Evolutionary conservation across 2,888 invertebrate genomes (phyloP).

Genomic region (Lycocerus yunnanus): DNA sequence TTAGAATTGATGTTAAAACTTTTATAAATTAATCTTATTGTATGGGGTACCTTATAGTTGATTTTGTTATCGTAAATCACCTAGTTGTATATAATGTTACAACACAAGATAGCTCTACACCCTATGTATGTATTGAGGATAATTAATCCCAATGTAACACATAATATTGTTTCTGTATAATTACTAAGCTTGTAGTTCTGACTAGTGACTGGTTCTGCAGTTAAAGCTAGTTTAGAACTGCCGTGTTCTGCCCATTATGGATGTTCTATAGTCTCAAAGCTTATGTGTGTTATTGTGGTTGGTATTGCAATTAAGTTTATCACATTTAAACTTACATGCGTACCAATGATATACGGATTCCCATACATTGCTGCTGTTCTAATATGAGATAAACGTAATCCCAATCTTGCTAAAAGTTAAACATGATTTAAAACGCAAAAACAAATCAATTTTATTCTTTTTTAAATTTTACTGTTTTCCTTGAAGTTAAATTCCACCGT

Average conservation of each 20-base stretch:
- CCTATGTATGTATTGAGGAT: slow-evolving; percentile 44
- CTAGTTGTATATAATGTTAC: slow-evolving; percentile 20
- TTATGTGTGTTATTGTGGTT: slow-evolving; percentile 28
- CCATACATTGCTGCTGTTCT: neutral
- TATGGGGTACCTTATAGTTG: slow-evolving; percentile 1
- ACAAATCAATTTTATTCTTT: neutral
- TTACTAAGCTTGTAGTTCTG: slow-evolving; percentile 54
- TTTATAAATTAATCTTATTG: neutral
- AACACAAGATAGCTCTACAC: slow-evolving; percentile 26
- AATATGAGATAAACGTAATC: neutral
- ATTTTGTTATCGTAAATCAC: slow-evolving; percentile 23
- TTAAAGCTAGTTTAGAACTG: slow-evolving; percentile 39
- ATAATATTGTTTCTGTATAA: slow-evolving; percentile 57
- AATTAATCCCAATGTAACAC: slow-evolving; percentile 56
- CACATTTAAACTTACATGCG: slow-evolving; percentile 13
- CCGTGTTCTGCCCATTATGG: slow-evolving; percentile 38
- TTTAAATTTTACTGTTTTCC: neutral
- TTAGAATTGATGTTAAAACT: neutral
- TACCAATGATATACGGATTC: neutral
- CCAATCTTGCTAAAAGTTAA: neutral
- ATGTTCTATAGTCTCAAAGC: slow-evolving; percentile 32
- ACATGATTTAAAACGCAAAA: neutral
- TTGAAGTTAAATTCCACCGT: neutral
- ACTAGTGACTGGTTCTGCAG: slow-evolving; percentile 48
- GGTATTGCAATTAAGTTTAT: slow-evolving; percentile 19